Evolutionary conservation across 2,113 vertebrate genomes (phyloP), one percentile per base, ranked within the genome.

Genomic region (Mystacornis crossleyi): DNA sequence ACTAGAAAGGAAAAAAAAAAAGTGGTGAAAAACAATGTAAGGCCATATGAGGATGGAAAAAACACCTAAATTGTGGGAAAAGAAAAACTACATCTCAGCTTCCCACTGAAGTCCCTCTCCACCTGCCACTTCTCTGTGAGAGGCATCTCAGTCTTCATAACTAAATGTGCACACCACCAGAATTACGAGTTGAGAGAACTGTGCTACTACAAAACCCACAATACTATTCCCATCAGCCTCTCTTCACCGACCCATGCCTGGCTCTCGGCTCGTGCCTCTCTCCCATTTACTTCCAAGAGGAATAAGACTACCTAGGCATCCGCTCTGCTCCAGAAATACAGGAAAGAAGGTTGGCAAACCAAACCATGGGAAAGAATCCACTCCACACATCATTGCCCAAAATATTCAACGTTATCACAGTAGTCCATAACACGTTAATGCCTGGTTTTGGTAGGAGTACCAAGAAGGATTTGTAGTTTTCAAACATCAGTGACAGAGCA

Each of bases 1-100:
- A 72, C 36, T n/a, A 58, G 29, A 66, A 70, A 14, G 5, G 7
- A 43, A 57, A 69, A 86, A 34, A 14, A 89, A 66, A 70, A 21
- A 20, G 3, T 24, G 12, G 2, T 18, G 26, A 53, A 86, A 89
- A 81, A 18, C 8, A 75, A 60, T 8, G 12, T 65, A 42, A 77
- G 7, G 15, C 9, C 38, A 17, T 15, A 8, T 4, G 4, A 29
- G 5, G 1, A 1, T 3, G 1, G 2, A 14, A 31, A 25, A 53
- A 78, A 25, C 10, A 45, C 4, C 18, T 78, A 48, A 62, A 40
- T 5, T 57, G 13, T 38, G 8, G 40, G 33, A 67, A 74, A 16
- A 57, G 8, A n/a, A 79, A 74, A 48, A 24, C 28, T 9, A 24
- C 8, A 54, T 21, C 17, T 50, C 14, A 33, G 0, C 1, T 9